phyloP scores from a whole-genome alignment of 2,797 vertebrate genomes.

The Microhierax caerulescens region DNA sequence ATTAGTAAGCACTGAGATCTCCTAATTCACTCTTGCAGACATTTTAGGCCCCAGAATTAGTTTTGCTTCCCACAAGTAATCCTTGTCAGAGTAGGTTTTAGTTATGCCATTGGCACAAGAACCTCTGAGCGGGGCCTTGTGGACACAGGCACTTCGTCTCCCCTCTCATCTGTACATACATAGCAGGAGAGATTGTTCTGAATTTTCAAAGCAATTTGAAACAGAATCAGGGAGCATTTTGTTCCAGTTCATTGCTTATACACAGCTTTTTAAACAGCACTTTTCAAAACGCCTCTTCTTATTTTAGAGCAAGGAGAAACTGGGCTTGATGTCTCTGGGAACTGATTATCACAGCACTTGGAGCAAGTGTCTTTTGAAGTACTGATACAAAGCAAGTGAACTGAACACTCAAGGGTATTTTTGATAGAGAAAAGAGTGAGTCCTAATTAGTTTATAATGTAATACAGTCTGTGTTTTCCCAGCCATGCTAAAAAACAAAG shows the following conservation, averaged over 20 bases:
- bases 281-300: background rate
- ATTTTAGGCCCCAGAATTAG: background rate
- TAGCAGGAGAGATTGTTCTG: background rate
- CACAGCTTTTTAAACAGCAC: background rate
- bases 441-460: background rate
- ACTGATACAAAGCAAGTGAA: background rate
- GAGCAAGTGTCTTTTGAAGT: background rate
- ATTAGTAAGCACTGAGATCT: background rate
- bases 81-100: background rate
- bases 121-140: background rate
- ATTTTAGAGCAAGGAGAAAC: background rate
- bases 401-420: background rate
- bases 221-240: background rate
- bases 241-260: background rate
- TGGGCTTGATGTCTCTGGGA: background rate
- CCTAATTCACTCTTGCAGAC: background rate
- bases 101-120: background rate
- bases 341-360: background rate
- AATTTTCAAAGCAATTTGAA: background rate
- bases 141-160: rapidly evolving
- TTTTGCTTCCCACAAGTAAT: background rate
- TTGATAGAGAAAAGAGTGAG: background rate
- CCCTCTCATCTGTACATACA: background rate
- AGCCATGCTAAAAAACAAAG: background rate
- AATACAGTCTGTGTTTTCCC: background rate